Percentiles rank a stretch among this genome's conserved stretches.
These are phyloP conservation scores for Atta cephalotes DNA, from an alignment of 1,140 invertebrate genomes.

Conservation along the genomic window DNA sequence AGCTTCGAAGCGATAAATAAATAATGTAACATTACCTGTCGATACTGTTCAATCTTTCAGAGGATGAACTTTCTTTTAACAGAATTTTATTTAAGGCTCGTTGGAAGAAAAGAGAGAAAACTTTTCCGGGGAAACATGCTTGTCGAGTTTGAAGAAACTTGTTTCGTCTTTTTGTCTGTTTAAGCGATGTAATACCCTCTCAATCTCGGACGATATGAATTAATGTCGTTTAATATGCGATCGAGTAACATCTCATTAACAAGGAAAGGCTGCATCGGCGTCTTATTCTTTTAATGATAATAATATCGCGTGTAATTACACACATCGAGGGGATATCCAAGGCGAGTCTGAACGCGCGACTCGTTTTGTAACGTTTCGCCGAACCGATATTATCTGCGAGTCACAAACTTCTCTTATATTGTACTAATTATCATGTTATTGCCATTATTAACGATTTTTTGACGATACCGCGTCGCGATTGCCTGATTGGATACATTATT, in stretches of 20 bases:
- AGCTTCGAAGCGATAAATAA: constrained; percentile 17
- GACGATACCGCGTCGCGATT: not conserved
- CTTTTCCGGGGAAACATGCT: not conserved
- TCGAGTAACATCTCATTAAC: constrained; percentile 28
- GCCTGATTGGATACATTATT: constrained; percentile 30
- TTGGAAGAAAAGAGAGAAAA: not conserved
- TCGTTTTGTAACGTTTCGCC: not conserved
- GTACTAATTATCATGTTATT: constrained; percentile 53
- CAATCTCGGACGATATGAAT: constrained; percentile 24
- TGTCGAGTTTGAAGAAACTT: not conserved
- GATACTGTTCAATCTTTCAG: constrained; percentile 2
- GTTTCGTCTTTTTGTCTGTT: not conserved
- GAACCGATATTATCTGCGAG: constrained; percentile 3
- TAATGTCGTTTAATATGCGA: constrained; percentile 35
- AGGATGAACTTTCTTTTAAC: not conserved
- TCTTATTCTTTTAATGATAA: constrained; percentile 39
- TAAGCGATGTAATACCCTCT: not conserved
- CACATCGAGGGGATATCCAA: constrained; percentile 1
- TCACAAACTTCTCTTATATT: constrained; percentile 10
- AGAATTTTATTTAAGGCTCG: constrained; percentile 7
- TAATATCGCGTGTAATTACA: constrained; percentile 54
- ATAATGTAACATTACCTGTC: not conserved
- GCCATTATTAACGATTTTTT: constrained; percentile 13
- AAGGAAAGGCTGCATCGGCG: constrained; percentile 34
- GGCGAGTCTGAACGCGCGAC: not conserved